A percentile compares a stretch with the other conserved stretches of the same genome.
These are phyloP conservation scores for Bolborhynchus lineola DNA, from an alignment of 2,113 vertebrate species.

Conservation along the genomic window DNA sequence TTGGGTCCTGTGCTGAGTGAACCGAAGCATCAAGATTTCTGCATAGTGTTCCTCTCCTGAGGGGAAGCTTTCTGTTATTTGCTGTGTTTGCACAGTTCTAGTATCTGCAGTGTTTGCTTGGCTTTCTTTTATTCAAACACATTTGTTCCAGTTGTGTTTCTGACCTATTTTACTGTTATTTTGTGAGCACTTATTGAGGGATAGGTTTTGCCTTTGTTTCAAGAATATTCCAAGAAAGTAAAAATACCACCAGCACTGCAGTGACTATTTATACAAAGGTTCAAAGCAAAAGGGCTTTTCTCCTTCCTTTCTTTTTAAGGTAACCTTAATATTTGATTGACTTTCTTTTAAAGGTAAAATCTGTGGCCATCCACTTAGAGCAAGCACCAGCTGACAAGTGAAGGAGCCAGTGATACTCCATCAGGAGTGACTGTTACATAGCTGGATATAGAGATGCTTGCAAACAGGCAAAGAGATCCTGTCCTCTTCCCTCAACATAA, in stretches of 20 bases:
- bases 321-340: background rate
- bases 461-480: background rate
- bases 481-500: background rate
- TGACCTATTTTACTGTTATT: constrained; percentile 42
- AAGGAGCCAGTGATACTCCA: background rate
- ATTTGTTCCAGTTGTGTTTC: constrained; percentile 31
- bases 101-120: constrained; percentile 20
- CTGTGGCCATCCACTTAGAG: background rate
- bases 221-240: background rate
- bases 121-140: constrained; percentile 38
- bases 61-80: constrained; percentile 14
- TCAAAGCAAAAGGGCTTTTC: background rate
- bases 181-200: background rate
- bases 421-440: background rate
- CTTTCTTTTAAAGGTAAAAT: background rate
- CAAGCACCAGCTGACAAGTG: background rate
- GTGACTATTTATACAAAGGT: background rate
- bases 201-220: background rate
- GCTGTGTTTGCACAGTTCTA: constrained; percentile 38
- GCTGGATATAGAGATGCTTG: background rate
- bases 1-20: background rate
- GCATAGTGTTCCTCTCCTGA: background rate
- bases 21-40: background rate
- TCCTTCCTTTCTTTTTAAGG: background rate
- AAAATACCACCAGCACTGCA: background rate